A percentile compares a stretch with the other conserved stretches of the same genome.
phyloP scores from a whole-genome alignment of 1,140 invertebrate genomes.

The Drosophila nikananu region DNA sequence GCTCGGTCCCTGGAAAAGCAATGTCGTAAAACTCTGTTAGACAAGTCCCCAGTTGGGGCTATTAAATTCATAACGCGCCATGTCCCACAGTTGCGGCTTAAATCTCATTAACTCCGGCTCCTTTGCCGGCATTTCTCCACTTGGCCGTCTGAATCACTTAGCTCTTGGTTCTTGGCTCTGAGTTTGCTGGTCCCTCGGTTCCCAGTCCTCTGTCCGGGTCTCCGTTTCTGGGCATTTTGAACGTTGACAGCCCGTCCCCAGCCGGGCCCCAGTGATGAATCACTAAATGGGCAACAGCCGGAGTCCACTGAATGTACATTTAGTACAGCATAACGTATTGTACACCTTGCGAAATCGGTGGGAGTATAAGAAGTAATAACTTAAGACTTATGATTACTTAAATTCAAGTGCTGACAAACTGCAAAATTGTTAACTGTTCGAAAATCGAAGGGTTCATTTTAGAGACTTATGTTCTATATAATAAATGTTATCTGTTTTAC shows the following conservation, averaged over 20 bases:
- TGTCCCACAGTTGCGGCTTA: constrained; percentile 59
- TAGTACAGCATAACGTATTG: constrained; percentile 9
- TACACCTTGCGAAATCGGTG: neutral
- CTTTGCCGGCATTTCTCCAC: constrained; percentile 30
- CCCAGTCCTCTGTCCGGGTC: constrained; percentile 9
- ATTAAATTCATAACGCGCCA: constrained; percentile 67
- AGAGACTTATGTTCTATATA: neutral
- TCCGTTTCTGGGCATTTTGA: constrained; percentile 8
- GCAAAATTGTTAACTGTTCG: neutral
- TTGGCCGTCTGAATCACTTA: constrained; percentile 25
- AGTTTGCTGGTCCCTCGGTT: constrained; percentile 3
- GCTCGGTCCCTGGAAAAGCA: constrained; percentile 40
- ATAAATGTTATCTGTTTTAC: no score
- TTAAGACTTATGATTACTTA: neutral
- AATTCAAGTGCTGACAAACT: neutral
- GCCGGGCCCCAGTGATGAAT: constrained; percentile 36
- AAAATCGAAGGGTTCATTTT: neutral
- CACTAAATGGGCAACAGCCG: constrained; percentile 22
- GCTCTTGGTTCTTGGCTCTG: constrained; percentile 6
- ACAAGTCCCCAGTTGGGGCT: constrained; percentile 46
- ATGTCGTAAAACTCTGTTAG: constrained; percentile 68
- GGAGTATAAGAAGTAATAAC: neutral
- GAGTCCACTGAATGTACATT: constrained; percentile 3
- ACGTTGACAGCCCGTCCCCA: constrained; percentile 38
- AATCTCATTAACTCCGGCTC: constrained; percentile 73